These are phyloP conservation scores for Pteromalus puparum DNA, from an alignment of 1,140 invertebrate genomes.

Conservation along the genomic window DNA sequence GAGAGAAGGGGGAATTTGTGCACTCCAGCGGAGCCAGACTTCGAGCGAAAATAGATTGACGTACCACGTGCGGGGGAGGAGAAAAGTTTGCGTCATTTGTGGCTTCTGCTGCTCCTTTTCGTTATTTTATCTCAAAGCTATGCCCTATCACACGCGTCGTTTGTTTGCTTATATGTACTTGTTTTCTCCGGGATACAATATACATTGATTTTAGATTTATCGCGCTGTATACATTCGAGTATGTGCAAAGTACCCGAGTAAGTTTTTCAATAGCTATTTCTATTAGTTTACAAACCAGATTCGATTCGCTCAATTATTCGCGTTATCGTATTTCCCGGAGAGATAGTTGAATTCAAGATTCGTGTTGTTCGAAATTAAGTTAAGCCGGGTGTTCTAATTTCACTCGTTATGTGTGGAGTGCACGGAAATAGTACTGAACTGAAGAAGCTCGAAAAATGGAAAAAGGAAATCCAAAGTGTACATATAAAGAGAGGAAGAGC, in stretches of 20 bases:
- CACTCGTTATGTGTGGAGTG: neutral
- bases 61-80: neutral
- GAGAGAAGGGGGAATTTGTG: slow-evolving; percentile 28
- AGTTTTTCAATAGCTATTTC: neutral
- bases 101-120: neutral
- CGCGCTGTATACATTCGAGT: neutral
- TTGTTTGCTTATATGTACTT: neutral
- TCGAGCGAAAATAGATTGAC: slow-evolving; percentile 42
- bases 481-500: neutral
- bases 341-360: neutral
- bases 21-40: neutral
- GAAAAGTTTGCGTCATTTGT: slow-evolving; percentile 20
- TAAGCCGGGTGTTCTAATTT: neutral
- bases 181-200: too few relatives aligned
- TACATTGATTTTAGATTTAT: neutral
- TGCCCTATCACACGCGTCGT: slow-evolving; percentile 3
- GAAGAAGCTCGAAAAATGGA: neutral
- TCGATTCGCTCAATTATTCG: neutral
- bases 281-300: neutral
- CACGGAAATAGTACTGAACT: neutral
- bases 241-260: too few relatives aligned
- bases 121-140: neutral
- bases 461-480: neutral
- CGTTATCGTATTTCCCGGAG: neutral
- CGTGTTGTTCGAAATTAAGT: neutral